phyloP scores from a whole-genome alignment of 1,140 invertebrate genomes.

The Cydia amplana region DNA sequence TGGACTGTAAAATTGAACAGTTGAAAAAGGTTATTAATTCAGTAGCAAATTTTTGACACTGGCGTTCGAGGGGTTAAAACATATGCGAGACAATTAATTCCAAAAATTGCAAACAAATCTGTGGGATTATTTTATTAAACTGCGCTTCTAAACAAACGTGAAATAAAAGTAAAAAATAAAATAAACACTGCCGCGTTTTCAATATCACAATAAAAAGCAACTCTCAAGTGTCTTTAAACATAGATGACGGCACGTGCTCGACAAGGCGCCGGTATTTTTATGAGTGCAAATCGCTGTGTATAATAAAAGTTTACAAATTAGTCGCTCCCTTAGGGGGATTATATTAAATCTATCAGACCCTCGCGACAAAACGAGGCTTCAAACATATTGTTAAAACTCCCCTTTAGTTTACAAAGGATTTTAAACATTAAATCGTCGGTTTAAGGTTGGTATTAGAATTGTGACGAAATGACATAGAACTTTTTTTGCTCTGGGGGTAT shows the following conservation, averaged over 20 bases:
- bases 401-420: neutral
- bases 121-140: too few relatives aligned
- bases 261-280: neutral
- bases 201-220: neutral
- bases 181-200: neutral
- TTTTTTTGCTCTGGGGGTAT: neutral
- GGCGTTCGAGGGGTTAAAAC: too few relatives aligned
- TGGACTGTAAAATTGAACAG: too few relatives aligned
- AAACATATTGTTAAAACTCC: neutral
- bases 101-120: too few relatives aligned
- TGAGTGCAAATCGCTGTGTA: neutral
- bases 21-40: too few relatives aligned
- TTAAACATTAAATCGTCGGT: neutral
- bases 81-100: too few relatives aligned
- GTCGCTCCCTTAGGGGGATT: neutral
- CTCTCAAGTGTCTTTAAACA: neutral
- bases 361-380: neutral
- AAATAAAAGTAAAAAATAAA: neutral
- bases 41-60: too few relatives aligned
- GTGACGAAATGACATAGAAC: neutral
- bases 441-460: neutral
- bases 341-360: neutral
- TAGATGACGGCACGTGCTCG: neutral
- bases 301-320: slow-evolving; percentile 15
- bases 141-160: too few relatives aligned